A percentile compares a stretch with the other conserved stretches of the same genome.
Evolutionary conservation across 1,140 invertebrate species (phyloP).

Genomic region (Neodiprion lecontei): DNA sequence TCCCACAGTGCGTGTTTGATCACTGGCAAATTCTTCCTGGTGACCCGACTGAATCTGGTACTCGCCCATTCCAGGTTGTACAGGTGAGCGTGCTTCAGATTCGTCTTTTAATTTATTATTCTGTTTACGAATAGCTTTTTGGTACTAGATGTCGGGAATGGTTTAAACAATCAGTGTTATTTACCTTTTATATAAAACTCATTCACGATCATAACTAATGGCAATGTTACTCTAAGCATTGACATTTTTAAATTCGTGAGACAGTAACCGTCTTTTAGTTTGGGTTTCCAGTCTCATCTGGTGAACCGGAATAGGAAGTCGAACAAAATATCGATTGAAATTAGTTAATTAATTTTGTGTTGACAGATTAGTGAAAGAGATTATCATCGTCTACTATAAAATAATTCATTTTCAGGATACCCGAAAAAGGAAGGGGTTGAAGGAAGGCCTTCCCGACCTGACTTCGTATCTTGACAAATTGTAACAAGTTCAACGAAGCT

Average conservation of each 20-base stretch:
- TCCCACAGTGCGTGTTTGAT: conserved; percentile 99
- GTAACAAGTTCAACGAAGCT: conserved; percentile 68
- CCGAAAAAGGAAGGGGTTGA: conserved; percentile 98
- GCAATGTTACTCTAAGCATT: conserved; percentile 30
- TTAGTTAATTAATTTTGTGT: not conserved
- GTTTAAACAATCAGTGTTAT: conserved; percentile 6
- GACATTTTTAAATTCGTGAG: conserved; percentile 58
- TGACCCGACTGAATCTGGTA: conserved; percentile 83
- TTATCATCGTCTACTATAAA: not conserved
- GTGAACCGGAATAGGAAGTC: conserved; percentile 62
- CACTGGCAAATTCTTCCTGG: conserved; percentile 99
- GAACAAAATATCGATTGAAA: conserved; percentile 39
- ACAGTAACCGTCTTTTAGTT: conserved; percentile 60
- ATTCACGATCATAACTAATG: conserved; percentile 59
- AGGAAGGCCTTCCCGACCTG: conserved; percentile 95
- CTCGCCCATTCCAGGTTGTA: conserved; percentile 86
- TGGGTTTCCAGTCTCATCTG: conserved; percentile 48
- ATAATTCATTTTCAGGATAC: conserved; percentile 77
- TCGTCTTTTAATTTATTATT: conserved; percentile 22
- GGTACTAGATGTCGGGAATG: no score
- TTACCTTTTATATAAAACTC: conserved; percentile 3
- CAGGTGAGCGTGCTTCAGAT: conserved; percentile 63
- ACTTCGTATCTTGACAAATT: conserved; percentile 93
- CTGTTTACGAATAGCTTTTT: not conserved
- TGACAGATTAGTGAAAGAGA: not conserved